Evolutionary conservation across 2,888 invertebrate species (phyloP).

Genomic region (Meiosimyza decipiens): DNA sequence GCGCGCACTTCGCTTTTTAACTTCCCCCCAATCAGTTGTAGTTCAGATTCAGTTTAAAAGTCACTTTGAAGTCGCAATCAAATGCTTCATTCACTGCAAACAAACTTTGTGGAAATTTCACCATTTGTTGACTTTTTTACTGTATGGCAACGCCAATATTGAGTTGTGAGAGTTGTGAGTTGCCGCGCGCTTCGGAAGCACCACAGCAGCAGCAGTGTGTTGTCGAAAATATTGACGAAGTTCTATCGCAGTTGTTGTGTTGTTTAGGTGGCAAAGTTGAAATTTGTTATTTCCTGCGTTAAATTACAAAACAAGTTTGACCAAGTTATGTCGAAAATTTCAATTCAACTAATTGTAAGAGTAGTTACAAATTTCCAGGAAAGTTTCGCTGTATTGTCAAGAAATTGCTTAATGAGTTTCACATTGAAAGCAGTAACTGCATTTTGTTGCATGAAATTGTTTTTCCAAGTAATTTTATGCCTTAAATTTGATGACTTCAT

Average conservation of each 20-base stretch:
- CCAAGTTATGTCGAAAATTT: constrained; percentile 7
- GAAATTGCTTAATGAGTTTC: too few species aligned
- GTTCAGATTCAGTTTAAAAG: constrained; percentile 32
- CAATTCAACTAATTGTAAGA: constrained; percentile 9
- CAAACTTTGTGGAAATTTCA: constrained; percentile 20
- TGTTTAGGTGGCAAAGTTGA: constrained; percentile 11
- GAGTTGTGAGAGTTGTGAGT: neutral
- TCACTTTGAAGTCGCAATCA: constrained; percentile 33
- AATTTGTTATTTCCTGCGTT: constrained; percentile 23
- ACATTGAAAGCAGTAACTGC: too few species aligned
- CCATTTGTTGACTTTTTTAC: constrained; percentile 26
- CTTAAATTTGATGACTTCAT: too few species aligned
- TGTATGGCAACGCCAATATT: constrained; percentile 9
- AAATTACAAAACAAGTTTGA: constrained; percentile 14
- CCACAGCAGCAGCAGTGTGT: too few species aligned
- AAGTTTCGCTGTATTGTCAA: neutral
- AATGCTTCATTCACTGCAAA: constrained; percentile 10
- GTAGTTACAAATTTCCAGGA: neutral
- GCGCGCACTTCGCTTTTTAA: neutral
- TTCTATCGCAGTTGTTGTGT: neutral
- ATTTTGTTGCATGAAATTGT: too few species aligned
- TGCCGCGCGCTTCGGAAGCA: neutral
- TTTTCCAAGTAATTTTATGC: too few species aligned
- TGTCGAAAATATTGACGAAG: constrained; percentile 4
- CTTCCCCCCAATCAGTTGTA: neutral